Percentiles rank a stretch among this genome's conserved stretches.
phyloP scores from a whole-genome alignment of 2,888 invertebrate genomes.

The Pterostichus madidus region DNA sequence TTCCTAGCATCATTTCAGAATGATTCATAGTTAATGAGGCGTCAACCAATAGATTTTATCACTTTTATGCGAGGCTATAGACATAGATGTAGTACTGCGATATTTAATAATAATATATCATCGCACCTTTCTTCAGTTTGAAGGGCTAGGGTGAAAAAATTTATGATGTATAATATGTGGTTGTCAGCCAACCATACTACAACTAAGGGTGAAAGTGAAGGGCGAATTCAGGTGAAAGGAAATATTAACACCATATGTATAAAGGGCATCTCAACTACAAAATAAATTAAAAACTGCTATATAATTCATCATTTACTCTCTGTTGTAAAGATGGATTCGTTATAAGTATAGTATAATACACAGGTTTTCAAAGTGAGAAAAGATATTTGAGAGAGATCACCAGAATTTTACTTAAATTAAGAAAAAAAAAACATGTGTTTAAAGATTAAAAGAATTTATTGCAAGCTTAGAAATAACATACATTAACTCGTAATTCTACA shows the following conservation, averaged over 20 bases:
- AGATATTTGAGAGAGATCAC: too few relatives aligned
- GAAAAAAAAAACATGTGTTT: too few relatives aligned
- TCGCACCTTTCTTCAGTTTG: constrained; percentile 27
- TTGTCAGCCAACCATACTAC: constrained; percentile 35
- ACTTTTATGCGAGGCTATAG: neutral
- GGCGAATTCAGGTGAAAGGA: constrained; percentile 41
- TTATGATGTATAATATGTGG: constrained; percentile 47
- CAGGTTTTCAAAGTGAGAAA: too few relatives aligned
- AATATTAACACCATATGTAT: constrained; percentile 43
- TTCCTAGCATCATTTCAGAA: neutral
- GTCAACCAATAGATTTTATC: constrained; percentile 31
- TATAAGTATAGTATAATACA: too few relatives aligned
- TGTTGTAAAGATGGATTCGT: too few relatives aligned
- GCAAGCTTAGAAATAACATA: too few relatives aligned
- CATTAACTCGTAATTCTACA: too few relatives aligned
- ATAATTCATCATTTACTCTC: neutral
- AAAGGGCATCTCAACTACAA: constrained; percentile 34
- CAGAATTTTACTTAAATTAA: too few relatives aligned
- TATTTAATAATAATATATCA: constrained; percentile 53
- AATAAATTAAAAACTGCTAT: constrained; percentile 35
- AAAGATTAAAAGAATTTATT: too few relatives aligned
- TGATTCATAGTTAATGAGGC: constrained; percentile 42
- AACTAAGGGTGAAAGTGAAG: constrained; percentile 27
- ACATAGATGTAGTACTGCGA: constrained; percentile 31
- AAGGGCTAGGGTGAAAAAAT: constrained; percentile 33